Evolutionary conservation across 2,797 vertebrate genomes (phyloP), one percentile per base, ranked within the genome.

Genomic region (Cheirogaleus major): DNA sequence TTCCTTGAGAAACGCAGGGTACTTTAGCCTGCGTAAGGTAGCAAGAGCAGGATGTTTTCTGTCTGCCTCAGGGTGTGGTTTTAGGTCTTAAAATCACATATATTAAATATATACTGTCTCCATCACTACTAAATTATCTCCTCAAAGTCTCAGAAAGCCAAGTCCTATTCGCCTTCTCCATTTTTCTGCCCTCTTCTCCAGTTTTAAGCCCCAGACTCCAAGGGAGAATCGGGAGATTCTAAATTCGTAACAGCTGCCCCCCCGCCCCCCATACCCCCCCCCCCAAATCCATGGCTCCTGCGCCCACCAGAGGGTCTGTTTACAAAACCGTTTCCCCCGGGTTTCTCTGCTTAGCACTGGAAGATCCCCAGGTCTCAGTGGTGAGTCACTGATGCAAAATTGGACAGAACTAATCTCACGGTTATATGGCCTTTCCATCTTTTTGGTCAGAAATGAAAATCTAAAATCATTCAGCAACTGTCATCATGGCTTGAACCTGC

Each of bases 391-490:
- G 59, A 8, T 1, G 2, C 32, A 20, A 81, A 75, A 61, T n/a
- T 50, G 83, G 73, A 70, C 0, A 0, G 59, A 73, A 59, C 73
- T 79, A 43, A 90, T 61, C 61, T 86, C 50, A 4, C 0, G 2
- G 70, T 57, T 75, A 38, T 23, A 41, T 14, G 52, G 43, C n/a
- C 20, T 30, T 43, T 90, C 75, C 50, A 17, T 78, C 11, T 52
- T 82, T 52, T 52, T 25, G 87, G 38, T 73, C 0, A 0, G 86
- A 97, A 97, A 88, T 95, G 92, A 93, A 50, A 90, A 86, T 95
- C 75, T 41, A 78, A 93, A 92, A 59, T 79, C 90, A 89, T 63
- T 87, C 50, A 32, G 23, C 48, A 72, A 18, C 72, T 63, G 13
- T 72, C 7, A 2, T 73, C 69, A 41, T 30, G 86, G 78, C 45